Percentiles rank a stretch among this genome's conserved stretches.
These are phyloP conservation scores for Cryptosula pallasiana DNA, from an alignment of 2,888 invertebrate genomes.

Conservation along the genomic window DNA sequence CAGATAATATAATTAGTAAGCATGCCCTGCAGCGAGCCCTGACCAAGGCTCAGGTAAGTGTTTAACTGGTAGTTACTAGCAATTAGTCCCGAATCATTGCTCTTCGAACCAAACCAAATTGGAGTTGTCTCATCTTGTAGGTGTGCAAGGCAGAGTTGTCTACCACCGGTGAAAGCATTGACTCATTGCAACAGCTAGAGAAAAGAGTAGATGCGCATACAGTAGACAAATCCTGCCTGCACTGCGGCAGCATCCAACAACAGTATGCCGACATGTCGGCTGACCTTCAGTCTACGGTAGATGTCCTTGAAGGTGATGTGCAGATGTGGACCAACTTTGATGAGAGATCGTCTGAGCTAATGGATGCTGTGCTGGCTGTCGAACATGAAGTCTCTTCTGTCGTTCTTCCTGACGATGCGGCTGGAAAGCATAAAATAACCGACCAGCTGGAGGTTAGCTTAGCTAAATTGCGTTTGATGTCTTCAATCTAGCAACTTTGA, in stretches of 20 bases:
- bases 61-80: background rate
- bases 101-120: too few relatives aligned
- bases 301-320: background rate
- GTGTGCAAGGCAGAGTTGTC: constrained; percentile 7
- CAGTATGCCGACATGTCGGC: background rate
- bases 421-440: background rate
- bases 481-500: too few relatives aligned
- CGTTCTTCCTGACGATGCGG: background rate
- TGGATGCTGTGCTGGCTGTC: background rate
- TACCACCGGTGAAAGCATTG: background rate
- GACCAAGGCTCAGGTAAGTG: constrained; percentile 1
- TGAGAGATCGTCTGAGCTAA: constrained; percentile 1
- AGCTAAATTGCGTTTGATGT: background rate
- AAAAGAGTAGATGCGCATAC: background rate
- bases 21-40: constrained; percentile 15
- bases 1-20: constrained; percentile 10
- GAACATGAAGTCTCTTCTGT: constrained; percentile 9
- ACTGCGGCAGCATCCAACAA: background rate
- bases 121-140: background rate
- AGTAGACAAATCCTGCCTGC: background rate
- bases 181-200: background rate
- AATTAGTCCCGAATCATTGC: too few relatives aligned
- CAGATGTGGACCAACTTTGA: constrained; percentile 7
- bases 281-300: background rate
- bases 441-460: background rate